These are phyloP conservation scores for Gryllus longicercus DNA, from an alignment of 2,888 invertebrate species.

Conservation along the genomic window DNA sequence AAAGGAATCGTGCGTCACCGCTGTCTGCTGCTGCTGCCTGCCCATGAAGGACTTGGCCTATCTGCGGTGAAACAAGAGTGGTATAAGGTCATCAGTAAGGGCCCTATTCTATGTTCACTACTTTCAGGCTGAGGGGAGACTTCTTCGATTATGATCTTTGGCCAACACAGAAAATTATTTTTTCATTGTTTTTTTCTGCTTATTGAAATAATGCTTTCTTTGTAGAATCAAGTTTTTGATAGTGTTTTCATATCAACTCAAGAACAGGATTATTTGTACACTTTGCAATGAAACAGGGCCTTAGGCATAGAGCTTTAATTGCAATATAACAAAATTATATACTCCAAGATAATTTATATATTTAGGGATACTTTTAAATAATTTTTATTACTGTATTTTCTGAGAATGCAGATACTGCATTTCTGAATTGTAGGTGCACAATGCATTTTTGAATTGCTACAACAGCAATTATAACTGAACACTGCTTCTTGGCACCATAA, in stretches of 20 bases:
- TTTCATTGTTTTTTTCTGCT: neutral
- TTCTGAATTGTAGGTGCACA: constrained; percentile 11
- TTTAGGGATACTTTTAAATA: constrained; percentile 24
- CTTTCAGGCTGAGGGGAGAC: too few species aligned
- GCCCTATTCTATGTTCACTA: too few species aligned
- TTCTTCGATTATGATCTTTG: too few species aligned
- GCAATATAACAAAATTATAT: constrained; percentile 18
- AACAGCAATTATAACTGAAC: constrained; percentile 18
- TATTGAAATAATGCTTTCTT: neutral
- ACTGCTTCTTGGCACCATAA: neutral
- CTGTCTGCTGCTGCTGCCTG: too few species aligned
- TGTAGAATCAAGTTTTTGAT: neutral
- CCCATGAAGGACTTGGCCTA: too few species aligned
- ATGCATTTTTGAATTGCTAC: constrained; percentile 5
- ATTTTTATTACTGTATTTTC: constrained; percentile 19
- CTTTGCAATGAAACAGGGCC: constrained; percentile 36
- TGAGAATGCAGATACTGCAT: constrained; percentile 8
- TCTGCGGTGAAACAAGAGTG: too few species aligned
- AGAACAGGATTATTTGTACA: constrained; percentile 33
- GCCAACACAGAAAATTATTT: neutral
- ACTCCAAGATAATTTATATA: constrained; percentile 12
- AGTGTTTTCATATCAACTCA: constrained; percentile 26
- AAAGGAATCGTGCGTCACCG: too few species aligned
- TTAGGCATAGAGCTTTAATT: constrained; percentile 29
- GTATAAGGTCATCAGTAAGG: too few species aligned